These are phyloP conservation scores for Malurus splendens DNA, from an alignment of 2,797 vertebrate genomes.

Conservation along the genomic window DNA sequence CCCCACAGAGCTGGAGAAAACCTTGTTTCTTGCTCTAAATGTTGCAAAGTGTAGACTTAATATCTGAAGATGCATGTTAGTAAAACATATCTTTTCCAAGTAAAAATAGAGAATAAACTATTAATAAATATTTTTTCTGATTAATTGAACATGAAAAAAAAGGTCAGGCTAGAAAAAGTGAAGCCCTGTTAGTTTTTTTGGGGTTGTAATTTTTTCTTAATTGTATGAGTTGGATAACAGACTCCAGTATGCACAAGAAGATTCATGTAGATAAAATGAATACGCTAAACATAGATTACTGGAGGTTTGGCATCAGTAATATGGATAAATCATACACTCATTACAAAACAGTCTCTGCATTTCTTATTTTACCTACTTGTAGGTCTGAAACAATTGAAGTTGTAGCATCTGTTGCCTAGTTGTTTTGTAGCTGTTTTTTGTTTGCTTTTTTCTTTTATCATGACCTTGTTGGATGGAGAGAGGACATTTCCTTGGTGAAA, in stretches of 20 bases:
- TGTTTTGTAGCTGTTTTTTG: background rate
- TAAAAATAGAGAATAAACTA: background rate
- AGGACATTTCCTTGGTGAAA: background rate
- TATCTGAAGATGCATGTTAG: background rate
- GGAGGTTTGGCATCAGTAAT: background rate
- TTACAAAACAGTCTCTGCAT: background rate
- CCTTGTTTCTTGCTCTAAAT: background rate
- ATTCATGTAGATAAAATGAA: background rate
- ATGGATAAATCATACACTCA: background rate
- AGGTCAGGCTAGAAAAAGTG: background rate
- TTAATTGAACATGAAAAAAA: background rate
- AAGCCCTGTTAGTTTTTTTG: rapidly evolving
- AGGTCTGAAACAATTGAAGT: background rate
- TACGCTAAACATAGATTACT: background rate
- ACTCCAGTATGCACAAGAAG: background rate
- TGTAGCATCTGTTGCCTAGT: rapidly evolving
- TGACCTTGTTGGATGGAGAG: background rate
- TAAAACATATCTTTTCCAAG: background rate
- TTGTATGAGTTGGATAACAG: background rate
- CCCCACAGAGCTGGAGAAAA: background rate
- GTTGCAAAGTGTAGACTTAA: background rate
- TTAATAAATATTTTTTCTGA: background rate
- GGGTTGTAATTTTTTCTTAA: background rate
- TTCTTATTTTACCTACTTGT: background rate
- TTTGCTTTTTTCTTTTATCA: background rate